Base-by-base conservation (phyloP, 2,888 invertebrate species). In the Cheilosia scutellata region DNA sequence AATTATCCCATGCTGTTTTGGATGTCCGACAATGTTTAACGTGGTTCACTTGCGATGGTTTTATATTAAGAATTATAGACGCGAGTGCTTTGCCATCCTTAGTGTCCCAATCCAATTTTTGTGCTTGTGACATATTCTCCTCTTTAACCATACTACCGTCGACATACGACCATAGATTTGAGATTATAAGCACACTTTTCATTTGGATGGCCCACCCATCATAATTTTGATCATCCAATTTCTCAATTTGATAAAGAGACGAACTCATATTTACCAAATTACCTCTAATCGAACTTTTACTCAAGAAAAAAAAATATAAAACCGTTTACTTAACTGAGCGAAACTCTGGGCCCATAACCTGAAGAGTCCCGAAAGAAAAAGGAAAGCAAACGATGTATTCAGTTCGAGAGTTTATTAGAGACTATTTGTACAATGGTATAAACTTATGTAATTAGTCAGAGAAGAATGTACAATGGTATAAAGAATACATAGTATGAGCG, bases 41-140 rank as follows among this genome's bases (percentile, higher is more conserved):
- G 11, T 71, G 55, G 29, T 57, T 75, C 9, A 84, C 33, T 37
- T 68, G 49, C 2, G 78, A 74, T 6, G 70, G 11, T 37, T 70
- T 82, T 25, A 82, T 66, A 44, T 66, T 63, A 40, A 82, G 58
- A 20, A 71, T 62, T 44, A 87, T 74, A 0, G n/a, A 49, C 0
- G 82, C 71, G 0, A 87, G 58, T 5, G 68, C 86, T 40, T 86
- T 84, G 4, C 74, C 55, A 44, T 84, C 79, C 20, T 49, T 57
- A 9, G 2, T 37, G 0, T 57, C 68, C 57, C 74, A 84, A 9
- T 27, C 40, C 5, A 37, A 13, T 6, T 20, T 42, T 60, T 66
- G 16, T 7, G 25, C 37, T 2, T n/a, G 13, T 20, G 44, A 7
- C 62, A 57, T 29, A 33, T 6, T 29, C 11, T 63, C 76, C 27